A percentile compares a stretch with the other conserved stretches of the same genome.
These are phyloP conservation scores for Erithacus rubecula DNA, from an alignment of 2,797 vertebrate species.

Conservation along the genomic window DNA sequence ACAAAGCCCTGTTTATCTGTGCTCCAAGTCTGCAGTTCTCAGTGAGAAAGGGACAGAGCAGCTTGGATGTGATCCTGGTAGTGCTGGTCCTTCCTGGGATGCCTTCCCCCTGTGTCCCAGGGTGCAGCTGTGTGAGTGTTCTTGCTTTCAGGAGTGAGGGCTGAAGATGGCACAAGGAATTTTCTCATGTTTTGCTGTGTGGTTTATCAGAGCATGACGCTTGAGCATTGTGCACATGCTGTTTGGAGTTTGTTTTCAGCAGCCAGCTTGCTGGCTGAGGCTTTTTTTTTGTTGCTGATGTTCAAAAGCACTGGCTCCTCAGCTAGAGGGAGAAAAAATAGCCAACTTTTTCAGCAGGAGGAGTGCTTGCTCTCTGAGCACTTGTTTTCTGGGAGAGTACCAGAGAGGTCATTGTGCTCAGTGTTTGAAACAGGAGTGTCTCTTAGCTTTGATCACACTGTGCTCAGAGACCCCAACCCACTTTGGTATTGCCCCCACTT, in stretches of 20 bases:
- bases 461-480: rapidly evolving
- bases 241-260: background rate
- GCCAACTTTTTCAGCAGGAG: background rate
- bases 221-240: rapidly evolving
- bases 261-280: rapidly evolving
- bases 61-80: rapidly evolving
- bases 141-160: background rate
- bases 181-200: background rate
- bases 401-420: background rate
- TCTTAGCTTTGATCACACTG: background rate
- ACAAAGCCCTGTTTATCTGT: rapidly evolving
- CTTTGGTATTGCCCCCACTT: background rate
- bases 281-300: background rate
- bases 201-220: background rate
- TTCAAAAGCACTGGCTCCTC: background rate
- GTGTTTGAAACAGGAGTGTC: background rate
- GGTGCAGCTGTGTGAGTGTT: rapidly evolving
- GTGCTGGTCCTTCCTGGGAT: background rate
- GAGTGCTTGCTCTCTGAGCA: background rate
- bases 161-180: rapidly evolving
- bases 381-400: background rate
- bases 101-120: background rate
- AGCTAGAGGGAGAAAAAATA: background rate
- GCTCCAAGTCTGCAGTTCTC: rapidly evolving
- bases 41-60: rapidly evolving